These are phyloP conservation scores for Agriotes lineatus DNA, from an alignment of 2,888 invertebrate species.

Conservation along the genomic window DNA sequence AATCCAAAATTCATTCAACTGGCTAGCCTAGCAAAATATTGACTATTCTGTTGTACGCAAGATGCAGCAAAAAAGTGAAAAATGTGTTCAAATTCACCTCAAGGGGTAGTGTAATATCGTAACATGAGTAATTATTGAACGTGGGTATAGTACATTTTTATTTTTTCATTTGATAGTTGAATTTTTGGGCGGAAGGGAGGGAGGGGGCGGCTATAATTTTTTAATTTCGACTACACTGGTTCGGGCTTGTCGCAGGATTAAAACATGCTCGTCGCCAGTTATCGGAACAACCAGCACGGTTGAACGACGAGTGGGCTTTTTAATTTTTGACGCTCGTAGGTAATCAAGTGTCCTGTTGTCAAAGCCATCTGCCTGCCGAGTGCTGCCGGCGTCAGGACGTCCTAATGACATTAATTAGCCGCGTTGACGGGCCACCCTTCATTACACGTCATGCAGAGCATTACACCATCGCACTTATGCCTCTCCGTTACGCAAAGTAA, in stretches of 20 bases:
- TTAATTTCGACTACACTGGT: neutral
- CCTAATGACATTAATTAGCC: conserved; percentile 50
- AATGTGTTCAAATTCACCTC: too few species aligned
- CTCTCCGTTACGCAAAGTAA: conserved; percentile 23
- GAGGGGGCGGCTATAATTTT: too few species aligned
- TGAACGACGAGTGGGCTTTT: conserved; percentile 3
- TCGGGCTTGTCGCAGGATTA: neutral
- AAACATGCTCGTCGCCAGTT: neutral
- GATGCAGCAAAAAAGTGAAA: too few species aligned
- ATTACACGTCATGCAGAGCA: conserved; percentile 24
- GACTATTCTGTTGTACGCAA: too few species aligned
- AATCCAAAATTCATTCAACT: too few species aligned
- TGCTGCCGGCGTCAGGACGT: conserved; percentile 39
- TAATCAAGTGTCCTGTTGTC: conserved; percentile 29
- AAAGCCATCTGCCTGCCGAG: conserved; percentile 41
- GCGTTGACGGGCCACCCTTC: conserved; percentile 47
- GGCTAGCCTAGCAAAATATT: too few species aligned
- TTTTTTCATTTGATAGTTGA: too few species aligned
- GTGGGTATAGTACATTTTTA: too few species aligned
- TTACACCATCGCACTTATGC: conserved; percentile 11
- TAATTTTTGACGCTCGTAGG: conserved; percentile 19
- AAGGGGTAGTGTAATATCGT: too few species aligned
- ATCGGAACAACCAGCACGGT: neutral
- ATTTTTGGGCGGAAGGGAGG: too few species aligned
- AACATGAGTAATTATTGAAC: too few species aligned